phyloP scores from a whole-genome alignment of 1,140 invertebrate species.

The Cataglyphis hispanica region DNA sequence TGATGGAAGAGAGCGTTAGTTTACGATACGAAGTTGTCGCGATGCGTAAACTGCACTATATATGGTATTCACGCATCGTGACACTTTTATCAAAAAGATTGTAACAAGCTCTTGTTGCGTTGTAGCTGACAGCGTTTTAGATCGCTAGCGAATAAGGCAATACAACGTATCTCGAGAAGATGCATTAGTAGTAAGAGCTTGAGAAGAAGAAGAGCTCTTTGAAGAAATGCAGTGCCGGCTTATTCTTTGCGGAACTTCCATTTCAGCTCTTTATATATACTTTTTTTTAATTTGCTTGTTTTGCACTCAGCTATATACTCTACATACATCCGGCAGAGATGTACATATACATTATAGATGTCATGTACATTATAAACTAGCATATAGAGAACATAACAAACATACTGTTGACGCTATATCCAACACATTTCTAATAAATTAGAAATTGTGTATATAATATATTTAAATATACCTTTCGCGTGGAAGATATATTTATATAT shows the following conservation, averaged over 20 bases:
- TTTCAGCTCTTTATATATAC: conserved; percentile 38
- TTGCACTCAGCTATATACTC: neutral
- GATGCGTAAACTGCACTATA: conserved; percentile 24
- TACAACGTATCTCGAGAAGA: conserved; percentile 25
- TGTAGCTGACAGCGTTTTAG: conserved; percentile 19
- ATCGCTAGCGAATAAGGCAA: conserved; percentile 34
- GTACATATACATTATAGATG: no score
- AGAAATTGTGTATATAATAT: neutral
- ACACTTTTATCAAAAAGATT: conserved; percentile 32
- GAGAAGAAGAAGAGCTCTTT: conserved; percentile 2
- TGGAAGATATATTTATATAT: no score
- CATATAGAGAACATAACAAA: neutral
- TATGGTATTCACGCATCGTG: conserved; percentile 8
- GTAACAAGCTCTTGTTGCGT: conserved; percentile 17
- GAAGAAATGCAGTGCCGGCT: conserved; percentile 31
- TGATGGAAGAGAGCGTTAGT: conserved; percentile 40
- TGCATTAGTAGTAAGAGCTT: conserved; percentile 9
- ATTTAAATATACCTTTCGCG: neutral
- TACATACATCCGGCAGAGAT: neutral
- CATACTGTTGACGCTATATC: neutral
- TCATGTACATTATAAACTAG: neutral
- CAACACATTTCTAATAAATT: neutral
- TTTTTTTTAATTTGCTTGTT: conserved; percentile 18
- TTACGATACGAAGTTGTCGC: conserved; percentile 42
- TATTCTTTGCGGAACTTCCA: conserved; percentile 41